Conservation (phyloP, 30 jellyfish, hydroid and myxozoan genomes). For the Turritopsis dohrnii region DNA sequence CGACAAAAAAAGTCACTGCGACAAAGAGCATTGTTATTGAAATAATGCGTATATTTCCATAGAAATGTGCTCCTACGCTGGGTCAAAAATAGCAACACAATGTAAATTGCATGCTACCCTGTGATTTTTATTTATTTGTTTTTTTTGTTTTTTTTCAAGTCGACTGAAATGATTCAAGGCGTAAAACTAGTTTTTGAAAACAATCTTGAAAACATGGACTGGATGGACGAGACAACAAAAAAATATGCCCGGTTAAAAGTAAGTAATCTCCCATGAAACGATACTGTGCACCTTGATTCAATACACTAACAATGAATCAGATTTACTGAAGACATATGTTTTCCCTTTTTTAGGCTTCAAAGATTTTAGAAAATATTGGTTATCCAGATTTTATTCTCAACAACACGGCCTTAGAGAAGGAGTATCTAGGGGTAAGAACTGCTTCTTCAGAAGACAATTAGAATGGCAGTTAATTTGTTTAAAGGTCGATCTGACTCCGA, state of each 20-base stretch:
- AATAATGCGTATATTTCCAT: too few relatives aligned
- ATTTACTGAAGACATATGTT: not conserved
- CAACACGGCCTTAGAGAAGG: slow-evolving; percentile 42
- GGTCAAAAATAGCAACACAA: not conserved
- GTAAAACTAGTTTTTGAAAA: slow-evolving; percentile 57
- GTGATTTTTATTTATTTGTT: too few relatives aligned
- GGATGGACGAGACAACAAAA: slow-evolving; percentile 92
- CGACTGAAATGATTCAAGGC: slow-evolving; percentile 57
- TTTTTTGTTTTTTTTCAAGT: slow-evolving; percentile 56
- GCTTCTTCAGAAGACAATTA: too few relatives aligned
- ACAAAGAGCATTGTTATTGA: too few relatives aligned
- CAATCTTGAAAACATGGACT: slow-evolving; percentile 47
- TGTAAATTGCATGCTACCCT: too few relatives aligned
- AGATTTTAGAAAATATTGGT: slow-evolving; percentile 68
- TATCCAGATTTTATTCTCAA: slow-evolving; percentile 75
- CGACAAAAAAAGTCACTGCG: too few relatives aligned
- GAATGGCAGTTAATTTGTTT: too few relatives aligned
- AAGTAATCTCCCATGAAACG: not conserved
- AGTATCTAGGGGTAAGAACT: slow-evolving; percentile 63
- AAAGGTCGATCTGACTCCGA: too few relatives aligned
- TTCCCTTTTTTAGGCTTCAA: slow-evolving; percentile 54
- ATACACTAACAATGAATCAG: too few relatives aligned
- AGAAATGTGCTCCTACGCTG: too few relatives aligned
- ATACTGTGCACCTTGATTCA: too few relatives aligned
- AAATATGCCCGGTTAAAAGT: slow-evolving; percentile 58